Conservation (phyloP, 2,113 vertebrate species). For the Prietella phreatophila region DNA sequence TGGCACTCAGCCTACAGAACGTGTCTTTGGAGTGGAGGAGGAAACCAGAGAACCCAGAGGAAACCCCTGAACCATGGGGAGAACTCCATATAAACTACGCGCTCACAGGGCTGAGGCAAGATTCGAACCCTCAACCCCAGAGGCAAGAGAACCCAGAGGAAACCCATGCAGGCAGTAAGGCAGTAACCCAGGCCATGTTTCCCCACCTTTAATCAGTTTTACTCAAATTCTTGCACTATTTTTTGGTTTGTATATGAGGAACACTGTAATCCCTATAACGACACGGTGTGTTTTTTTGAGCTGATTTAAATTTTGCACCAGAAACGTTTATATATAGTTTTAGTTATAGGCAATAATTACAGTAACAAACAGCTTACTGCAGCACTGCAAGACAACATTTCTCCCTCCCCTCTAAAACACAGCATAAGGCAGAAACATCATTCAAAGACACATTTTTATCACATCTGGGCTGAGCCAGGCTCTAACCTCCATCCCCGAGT, state of each 20-base stretch:
- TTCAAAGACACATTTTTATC: constrained; percentile 43
- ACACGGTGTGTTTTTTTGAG: background rate
- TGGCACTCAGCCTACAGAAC: too few relatives aligned
- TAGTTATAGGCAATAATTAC: background rate
- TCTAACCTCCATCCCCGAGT: constrained; percentile 18
- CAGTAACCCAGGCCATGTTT: too few relatives aligned
- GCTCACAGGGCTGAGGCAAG: too few relatives aligned
- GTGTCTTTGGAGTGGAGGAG: too few relatives aligned
- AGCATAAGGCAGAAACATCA: constrained; percentile 21
- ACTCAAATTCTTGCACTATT: background rate
- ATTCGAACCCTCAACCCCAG: too few relatives aligned
- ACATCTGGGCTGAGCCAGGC: constrained; percentile 16
- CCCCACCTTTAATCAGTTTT: background rate
- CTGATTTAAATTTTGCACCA: background rate
- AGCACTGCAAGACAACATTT: background rate
- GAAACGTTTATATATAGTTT: background rate
- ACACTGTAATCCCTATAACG: background rate
- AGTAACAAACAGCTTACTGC: background rate
- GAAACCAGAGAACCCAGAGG: too few relatives aligned
- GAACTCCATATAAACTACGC: too few relatives aligned
- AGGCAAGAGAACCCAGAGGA: background rate
- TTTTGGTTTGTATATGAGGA: background rate
- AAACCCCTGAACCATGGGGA: too few relatives aligned
- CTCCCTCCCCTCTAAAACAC: background rate
- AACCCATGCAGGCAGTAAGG: background rate